Evolutionary conservation across 2,797 vertebrate genomes (phyloP), one percentile per base, ranked within the genome.

Genomic region (Melanotaenia parkinsoni): DNA sequence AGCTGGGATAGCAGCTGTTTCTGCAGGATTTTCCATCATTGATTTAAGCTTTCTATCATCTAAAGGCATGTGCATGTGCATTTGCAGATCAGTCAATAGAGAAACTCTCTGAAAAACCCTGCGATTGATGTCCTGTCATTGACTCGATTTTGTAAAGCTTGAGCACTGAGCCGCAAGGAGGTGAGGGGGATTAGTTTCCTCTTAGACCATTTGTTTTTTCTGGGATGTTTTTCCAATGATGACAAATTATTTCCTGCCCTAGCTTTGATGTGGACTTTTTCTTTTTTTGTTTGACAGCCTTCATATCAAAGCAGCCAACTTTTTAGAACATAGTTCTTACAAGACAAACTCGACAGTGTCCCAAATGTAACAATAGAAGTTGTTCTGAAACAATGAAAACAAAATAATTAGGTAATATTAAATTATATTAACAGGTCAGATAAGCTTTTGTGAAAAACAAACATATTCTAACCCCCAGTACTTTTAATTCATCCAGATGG

Each of bases 41-140:
- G 53, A 56, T 56, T 56, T 56, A 28, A 11, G 53, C 24, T 30
- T 56, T 30, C 26, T 28, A 8, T 30, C 53, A 56, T 56, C 53
- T 56, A 56, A 56, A 56, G 53, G 53, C 53, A 56, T 28, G 53
- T 56, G 53, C 53, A 56, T 28, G 53, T 56, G 53, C 13, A 28
- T 56, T 54, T 56, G 53, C 53, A 56, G 53, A 28, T 56, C 53
- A 56, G 53, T 56, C 53, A 28, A 56, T 56, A 26, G 11, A 53
- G 12, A 53, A 53, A 24, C 51, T 54, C 24, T 16, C 24, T 56
- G 24, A 30, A 30, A 56, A 56, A 14, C 14, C 53, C 24, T 16
- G 26, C 24, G 6, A 56, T 28, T 56, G 53, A 56, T 30, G 28
- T 56, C 24, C 53, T 56, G 53, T 56, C 53, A 56, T 56, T 28